These are phyloP conservation scores for Lepeophtheirus salmonis DNA, from an alignment of 1,140 invertebrate genomes.

Conservation along the genomic window DNA sequence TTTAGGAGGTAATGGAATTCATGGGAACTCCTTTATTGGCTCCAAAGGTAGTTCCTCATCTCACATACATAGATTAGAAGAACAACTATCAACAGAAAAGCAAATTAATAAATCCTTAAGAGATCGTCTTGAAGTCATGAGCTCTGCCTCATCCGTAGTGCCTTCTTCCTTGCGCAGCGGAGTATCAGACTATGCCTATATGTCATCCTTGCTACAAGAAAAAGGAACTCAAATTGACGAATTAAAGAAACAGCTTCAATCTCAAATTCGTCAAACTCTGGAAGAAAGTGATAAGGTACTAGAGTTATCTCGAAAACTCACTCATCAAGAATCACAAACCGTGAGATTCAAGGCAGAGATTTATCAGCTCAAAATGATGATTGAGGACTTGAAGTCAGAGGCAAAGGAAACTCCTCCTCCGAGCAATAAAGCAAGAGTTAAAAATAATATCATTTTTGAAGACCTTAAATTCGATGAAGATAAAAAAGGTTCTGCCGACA, in stretches of 20 bases:
- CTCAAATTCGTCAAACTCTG: conserved; percentile 19
- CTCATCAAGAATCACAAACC: conserved; percentile 6
- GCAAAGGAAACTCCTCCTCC: not conserved
- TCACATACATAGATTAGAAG: conserved; percentile 10
- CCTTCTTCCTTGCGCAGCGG: conserved; percentile 8
- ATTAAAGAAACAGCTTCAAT: conserved; percentile 14
- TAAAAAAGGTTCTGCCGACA: not conserved
- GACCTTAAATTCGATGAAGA: not conserved
- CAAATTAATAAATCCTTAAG: conserved; percentile 6
- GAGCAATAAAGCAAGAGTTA: no score
- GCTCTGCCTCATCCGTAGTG: conserved; percentile 12
- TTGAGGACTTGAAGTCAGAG: conserved; percentile 18
- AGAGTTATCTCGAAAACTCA: conserved; percentile 20
- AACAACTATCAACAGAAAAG: conserved; percentile 15
- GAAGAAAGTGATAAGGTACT: conserved; percentile 20
- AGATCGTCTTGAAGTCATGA: conserved; percentile 18
- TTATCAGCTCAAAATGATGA: conserved; percentile 19
- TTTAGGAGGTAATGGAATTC: not conserved
- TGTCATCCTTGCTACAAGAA: conserved; percentile 11
- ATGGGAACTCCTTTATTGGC: not conserved
- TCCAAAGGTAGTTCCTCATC: not conserved
- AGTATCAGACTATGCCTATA: conserved; percentile 9
- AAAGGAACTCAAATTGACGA: conserved; percentile 13
- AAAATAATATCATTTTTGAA: not conserved
- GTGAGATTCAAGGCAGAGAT: conserved; percentile 16